Base-by-base conservation (phyloP, 2,797 vertebrate genomes). In the Pogonophryne albipinna region DNA sequence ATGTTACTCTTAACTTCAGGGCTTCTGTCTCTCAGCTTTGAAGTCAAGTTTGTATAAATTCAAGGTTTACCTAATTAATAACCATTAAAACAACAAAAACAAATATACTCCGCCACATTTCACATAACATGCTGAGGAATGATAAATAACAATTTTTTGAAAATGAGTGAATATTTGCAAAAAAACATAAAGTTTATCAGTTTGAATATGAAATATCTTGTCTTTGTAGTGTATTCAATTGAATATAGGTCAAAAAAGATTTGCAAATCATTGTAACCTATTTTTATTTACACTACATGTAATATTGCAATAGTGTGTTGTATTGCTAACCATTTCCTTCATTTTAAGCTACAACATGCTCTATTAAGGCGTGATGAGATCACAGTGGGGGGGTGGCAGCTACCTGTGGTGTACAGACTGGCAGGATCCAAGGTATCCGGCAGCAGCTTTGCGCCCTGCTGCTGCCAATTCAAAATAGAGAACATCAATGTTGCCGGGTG, bases 21-120 rank as follows among this genome's bases (percentile, higher is more conserved):
- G 73, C 63, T 74, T 65, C 57, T 9, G 31, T 55, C 31, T 80
- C 44, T 63, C 31, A 27, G 71, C 78, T 86, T 85, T 83, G 63
- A 84, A 61, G 82, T 75, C 19, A 41, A 20, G 65, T 70, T 80
- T 56, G 70, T 61, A 49, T 49, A 76, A 72, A 83, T 84, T 56
- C 41, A 73, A 59, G 42, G 45, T 76, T 41, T 71, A 66, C 71
- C 11, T 23, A 47, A 27, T 46, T 12, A 71, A 76, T 31, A 60
- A 27, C 50, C 20, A 59, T 71, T 27, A 58, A 64, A 79, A 49
- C 15, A 14, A 27, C 50, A 44, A 70, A 66, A 16, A 15, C 8
- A 46, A 55, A 71, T 31, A 14, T 13, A 49, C 17, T 15, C 27
- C 2, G 11, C 0, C 31, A 17, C 1, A 44, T 55, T 34, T 20